Base-by-base conservation (phyloP, 2,797 vertebrate genomes). In the Coendou prehensilis region DNA sequence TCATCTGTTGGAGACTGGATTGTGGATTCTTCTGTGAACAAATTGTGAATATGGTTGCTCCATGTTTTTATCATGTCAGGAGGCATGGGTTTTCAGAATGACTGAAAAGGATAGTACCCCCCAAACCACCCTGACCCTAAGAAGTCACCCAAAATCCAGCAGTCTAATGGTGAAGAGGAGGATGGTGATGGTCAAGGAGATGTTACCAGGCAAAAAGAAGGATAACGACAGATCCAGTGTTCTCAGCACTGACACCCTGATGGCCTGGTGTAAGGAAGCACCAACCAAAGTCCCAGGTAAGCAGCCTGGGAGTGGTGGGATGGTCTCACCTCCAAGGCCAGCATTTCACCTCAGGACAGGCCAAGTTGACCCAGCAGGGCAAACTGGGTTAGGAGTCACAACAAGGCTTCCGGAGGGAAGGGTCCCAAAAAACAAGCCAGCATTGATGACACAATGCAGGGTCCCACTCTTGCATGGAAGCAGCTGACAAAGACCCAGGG, bases 161-260 rank as follows among this genome's bases (percentile, higher is more conserved):
- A 96, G 98, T 0, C 20, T 33, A 18, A 45, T 54, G 23, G 0
- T 89, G 3, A 97, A 86, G 15, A 97, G 86, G 90, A 83, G 71
- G n/a, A 79, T 45, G 0, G 85, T 89, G 1, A 92, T 95, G 22
- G 45, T n/a, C 4, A 97, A 97, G 10, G 98, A 97, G 78, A 97
- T 97, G 0, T 97, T 98, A 23, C 98, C 92, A 1, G 97, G 95
- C 22, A 98, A 96, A 91, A 57, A 98, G 96, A 91, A 59, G 13
- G 98, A 98, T 10, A 30, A 90, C 0, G 99, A 99, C 98, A 99
- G 98, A 59, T 98, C 98, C 10, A 97, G 97, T 1, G 98, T 99
- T 69, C 98, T 99, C 0, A 99, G 99, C 97, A 98, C 99, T 0
- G 99, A 99, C 87, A 99, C 98, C 0, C 99, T 99, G 63, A 99